Base-by-base conservation (phyloP, 2,888 invertebrate species). In the Eupithecia tripunctaria region DNA sequence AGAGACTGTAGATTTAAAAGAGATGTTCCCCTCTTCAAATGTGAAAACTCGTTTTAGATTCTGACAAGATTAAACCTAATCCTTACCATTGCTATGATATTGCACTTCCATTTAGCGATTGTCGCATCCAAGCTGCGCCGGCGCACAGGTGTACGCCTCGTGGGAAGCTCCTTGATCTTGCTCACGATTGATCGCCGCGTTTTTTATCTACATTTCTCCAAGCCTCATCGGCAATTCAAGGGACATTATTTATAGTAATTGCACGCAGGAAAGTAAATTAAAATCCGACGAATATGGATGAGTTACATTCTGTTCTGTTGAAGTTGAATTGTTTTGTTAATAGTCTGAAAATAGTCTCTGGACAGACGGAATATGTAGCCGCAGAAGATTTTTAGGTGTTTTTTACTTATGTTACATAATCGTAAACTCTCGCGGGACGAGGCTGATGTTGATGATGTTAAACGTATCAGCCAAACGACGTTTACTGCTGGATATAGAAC, bases 111-210 rank as follows among this genome's bases (percentile, higher is more conserved):
- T 70, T 59, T 15, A 75, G 72, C 70, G 72, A 38, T 29, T 2
- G 14, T n/a, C 27, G 8, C 27, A 21, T 82, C 81, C 79, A 77
- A 74, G 76, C 78, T 79, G 84, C 62, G 64, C 67, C 43, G 25
- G 89, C 86, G 87, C 90, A 91, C 92, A 93, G 92, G 92, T 93
- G 92, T 86, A 81, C 79, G 70, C 78, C 78, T 89, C 92, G 92
- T 93, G 92, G 91, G 92, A 92, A 92, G 87, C 82, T 79, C 87
- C 89, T 88, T 88, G 85, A 85, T 85, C 85, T 83, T 85, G 83
- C 83, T 83, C 80, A 83, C 86, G 85, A 87, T 86, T 87, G 86
- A 86, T 86, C 78, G 80, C 73, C 75, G 76, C 76, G 66, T 70
- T 83, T 87, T 86, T 86, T 86, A 86, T 83, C 78, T 71, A 78